A percentile compares a stretch with the other conserved stretches of the same genome.
These are phyloP conservation scores for Copsychus sechellarum DNA, from an alignment of 2,113 vertebrate genomes.

Conservation along the genomic window DNA sequence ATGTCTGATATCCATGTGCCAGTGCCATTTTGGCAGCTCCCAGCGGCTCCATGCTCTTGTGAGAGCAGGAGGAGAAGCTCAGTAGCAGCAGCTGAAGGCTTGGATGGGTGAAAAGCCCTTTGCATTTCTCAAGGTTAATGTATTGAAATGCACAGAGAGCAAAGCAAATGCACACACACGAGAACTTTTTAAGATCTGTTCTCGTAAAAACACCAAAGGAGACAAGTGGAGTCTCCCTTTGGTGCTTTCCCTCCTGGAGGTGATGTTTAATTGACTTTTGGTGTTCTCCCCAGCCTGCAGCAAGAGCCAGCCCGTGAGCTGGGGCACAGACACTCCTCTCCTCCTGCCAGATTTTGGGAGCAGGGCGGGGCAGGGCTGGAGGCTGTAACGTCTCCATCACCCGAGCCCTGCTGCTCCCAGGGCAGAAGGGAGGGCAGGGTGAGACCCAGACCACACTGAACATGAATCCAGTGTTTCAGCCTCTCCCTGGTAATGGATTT, in stretches of 20 bases:
- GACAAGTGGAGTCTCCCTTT: not conserved
- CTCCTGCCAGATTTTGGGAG: not conserved
- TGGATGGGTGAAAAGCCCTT: not conserved
- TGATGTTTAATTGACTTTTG: not conserved
- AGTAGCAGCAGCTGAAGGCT: not conserved
- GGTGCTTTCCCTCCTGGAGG: slow-evolving; percentile 31
- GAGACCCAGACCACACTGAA: not conserved
- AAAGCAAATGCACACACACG: not conserved
- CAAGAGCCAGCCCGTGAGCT: slow-evolving; percentile 1
- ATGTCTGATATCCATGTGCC: not conserved
- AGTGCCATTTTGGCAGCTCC: not conserved
- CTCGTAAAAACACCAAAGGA: not conserved
- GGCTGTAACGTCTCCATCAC: not conserved
- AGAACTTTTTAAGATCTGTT: not conserved
- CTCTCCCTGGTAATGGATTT: not conserved
- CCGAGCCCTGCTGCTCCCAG: not conserved
- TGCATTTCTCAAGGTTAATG: not conserved
- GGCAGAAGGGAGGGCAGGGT: not conserved
- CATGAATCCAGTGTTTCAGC: not conserved
- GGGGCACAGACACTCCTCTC: not conserved
- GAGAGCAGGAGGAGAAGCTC: not conserved
- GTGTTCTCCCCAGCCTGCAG: not conserved
- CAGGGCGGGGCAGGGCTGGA: not conserved
- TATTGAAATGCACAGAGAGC: not conserved
- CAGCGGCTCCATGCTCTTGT: rapidly evolving